Conservation (phyloP, 2,888 invertebrate genomes). For the Aleiodes testaceus region DNA sequence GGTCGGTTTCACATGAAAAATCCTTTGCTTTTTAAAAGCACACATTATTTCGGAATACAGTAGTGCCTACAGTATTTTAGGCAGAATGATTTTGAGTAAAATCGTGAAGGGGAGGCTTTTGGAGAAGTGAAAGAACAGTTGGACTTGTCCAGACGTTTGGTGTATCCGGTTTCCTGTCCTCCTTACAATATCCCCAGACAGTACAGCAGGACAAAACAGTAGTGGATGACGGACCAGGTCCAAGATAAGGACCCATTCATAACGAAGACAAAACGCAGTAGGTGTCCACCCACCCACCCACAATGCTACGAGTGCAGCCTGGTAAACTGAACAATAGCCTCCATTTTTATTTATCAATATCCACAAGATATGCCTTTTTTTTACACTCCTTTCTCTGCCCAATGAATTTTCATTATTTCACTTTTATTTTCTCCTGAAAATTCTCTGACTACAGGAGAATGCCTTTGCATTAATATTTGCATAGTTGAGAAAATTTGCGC, state of each 20-base stretch:
- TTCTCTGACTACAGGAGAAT: slow-evolving; percentile 37
- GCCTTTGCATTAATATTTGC: slow-evolving; percentile 46
- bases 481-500: slow-evolving; percentile 54
- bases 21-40: slow-evolving; percentile 31
- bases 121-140: slow-evolving; percentile 29
- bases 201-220: slow-evolving; percentile 8
- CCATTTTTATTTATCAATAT: slow-evolving; percentile 18
- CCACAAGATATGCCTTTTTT: no score
- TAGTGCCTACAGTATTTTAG: background rate
- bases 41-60: slow-evolving; percentile 37
- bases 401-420: background rate
- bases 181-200: slow-evolving; percentile 68
- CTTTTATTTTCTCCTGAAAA: background rate
- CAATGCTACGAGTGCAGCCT: slow-evolving; percentile 9
- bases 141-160: slow-evolving; percentile 65
- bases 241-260: slow-evolving; percentile 66
- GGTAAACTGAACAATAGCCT: background rate
- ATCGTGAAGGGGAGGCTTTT: background rate
- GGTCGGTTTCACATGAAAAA: slow-evolving; percentile 28
- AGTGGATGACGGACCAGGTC: slow-evolving; percentile 63
- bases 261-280: slow-evolving; percentile 67
- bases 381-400: no score
- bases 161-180: slow-evolving; percentile 69
- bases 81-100: slow-evolving; percentile 21
- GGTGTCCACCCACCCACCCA: slow-evolving; percentile 30